Conservation (phyloP, 2,113 vertebrate genomes). For the Candoia aspera region DNA sequence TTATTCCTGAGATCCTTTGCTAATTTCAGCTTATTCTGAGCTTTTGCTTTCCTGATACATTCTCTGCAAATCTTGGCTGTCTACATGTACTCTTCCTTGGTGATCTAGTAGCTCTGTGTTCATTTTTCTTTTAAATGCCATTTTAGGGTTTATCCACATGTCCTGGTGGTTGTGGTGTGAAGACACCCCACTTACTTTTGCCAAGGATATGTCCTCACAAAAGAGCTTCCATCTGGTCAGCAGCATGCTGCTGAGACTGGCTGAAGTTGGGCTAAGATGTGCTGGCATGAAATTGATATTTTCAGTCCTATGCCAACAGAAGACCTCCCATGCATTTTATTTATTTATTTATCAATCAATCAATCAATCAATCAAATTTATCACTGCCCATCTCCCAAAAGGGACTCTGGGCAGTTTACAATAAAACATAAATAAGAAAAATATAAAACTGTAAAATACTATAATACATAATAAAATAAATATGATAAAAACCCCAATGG, state of each 20-base stretch:
- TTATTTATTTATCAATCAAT: too few species aligned
- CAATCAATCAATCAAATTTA: too few species aligned
- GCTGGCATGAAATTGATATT: not conserved
- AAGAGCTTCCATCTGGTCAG: not conserved
- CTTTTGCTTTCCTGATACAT: not conserved
- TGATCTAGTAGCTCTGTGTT: not conserved
- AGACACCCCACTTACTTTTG: not conserved
- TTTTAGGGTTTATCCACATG: not conserved
- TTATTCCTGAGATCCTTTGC: not conserved
- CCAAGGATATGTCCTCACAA: not conserved
- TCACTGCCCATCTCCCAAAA: too few species aligned
- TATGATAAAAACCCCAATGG: too few species aligned
- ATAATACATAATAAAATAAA: too few species aligned
- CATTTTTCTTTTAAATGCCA: not conserved
- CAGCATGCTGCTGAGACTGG: not conserved
- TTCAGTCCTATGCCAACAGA: not conserved
- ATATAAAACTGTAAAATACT: too few species aligned
- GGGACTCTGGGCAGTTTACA: too few species aligned
- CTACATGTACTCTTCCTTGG: not conserved
- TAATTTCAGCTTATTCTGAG: not conserved
- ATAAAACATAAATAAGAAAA: too few species aligned
- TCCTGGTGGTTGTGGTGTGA: not conserved
- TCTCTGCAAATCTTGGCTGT: not conserved
- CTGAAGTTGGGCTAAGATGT: not conserved
- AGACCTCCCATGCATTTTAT: not conserved